A percentile compares a stretch with the other conserved stretches of the same genome.
phyloP scores from a whole-genome alignment of 2,888 invertebrate genomes.

The Drosophila subsilvestris region DNA sequence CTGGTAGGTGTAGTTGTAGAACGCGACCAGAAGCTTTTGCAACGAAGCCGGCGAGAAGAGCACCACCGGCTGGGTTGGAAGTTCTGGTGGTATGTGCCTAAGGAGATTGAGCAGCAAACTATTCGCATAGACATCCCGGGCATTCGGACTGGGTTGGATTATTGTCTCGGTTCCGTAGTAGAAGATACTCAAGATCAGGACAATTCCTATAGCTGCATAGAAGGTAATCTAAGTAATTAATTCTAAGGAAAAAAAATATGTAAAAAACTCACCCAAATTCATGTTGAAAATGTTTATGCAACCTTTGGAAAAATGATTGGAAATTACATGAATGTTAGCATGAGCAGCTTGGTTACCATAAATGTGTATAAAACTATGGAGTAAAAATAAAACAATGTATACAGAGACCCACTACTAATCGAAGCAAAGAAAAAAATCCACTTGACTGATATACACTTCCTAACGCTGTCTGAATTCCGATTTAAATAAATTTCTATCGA shows the following conservation, averaged over 20 bases:
- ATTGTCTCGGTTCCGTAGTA: background rate
- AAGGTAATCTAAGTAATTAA: background rate
- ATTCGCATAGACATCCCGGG: constrained; percentile 12
- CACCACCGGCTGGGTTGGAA: background rate
- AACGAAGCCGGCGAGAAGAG: constrained; percentile 23
- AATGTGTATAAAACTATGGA: too few species aligned
- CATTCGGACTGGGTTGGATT: constrained; percentile 1
- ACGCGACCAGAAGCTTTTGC: constrained; percentile 20
- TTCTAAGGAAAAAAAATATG: background rate
- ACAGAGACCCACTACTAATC: too few species aligned
- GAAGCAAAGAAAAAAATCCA: too few species aligned
- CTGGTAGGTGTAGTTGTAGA: constrained; percentile 18
- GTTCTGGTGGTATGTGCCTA: background rate
- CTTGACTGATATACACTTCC: too few species aligned
- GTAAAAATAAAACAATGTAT: too few species aligned
- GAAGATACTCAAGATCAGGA: background rate
- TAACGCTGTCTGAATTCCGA: too few species aligned
- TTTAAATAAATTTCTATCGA: background rate
- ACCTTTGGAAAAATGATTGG: background rate
- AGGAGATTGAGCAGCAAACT: background rate
- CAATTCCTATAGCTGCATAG: background rate
- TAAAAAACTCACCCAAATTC: background rate
- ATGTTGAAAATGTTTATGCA: background rate
- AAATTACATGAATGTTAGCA: background rate
- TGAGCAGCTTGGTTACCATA: too few species aligned